Conservation (phyloP, 2,888 invertebrate genomes). For the Carterocephalus palaemon region DNA sequence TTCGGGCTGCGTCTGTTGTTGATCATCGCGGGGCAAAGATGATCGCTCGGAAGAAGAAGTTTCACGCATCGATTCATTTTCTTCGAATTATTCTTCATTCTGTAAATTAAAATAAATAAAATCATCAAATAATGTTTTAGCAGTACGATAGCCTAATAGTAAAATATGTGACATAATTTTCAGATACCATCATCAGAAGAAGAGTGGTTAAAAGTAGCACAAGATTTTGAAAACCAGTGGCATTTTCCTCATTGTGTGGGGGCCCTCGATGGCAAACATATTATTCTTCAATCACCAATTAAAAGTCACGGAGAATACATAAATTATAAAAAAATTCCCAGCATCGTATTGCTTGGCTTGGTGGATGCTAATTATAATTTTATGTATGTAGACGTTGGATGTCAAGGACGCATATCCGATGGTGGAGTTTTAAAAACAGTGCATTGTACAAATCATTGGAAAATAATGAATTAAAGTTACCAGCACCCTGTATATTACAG, state of each 20-base stretch:
- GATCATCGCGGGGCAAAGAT: too few relatives aligned
- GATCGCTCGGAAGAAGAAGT: too few relatives aligned
- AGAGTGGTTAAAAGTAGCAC: slow-evolving; percentile 31
- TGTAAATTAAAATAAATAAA: too few relatives aligned
- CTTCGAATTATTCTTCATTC: too few relatives aligned
- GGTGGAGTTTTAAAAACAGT: slow-evolving; percentile 35
- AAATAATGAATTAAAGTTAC: slow-evolving; percentile 29
- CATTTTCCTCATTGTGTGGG: slow-evolving; percentile 28
- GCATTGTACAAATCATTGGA: slow-evolving; percentile 30
- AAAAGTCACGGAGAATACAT: slow-evolving; percentile 25
- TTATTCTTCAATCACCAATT: slow-evolving; percentile 29
- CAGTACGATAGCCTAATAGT: neutral
- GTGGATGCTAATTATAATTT: slow-evolving; percentile 32
- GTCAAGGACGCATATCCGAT: slow-evolving; percentile 31
- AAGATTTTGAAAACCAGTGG: slow-evolving; percentile 33
- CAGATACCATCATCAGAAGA: slow-evolving; percentile 28
- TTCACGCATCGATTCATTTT: too few relatives aligned
- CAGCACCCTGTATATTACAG: slow-evolving; percentile 30
- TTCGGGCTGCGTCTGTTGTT: too few relatives aligned
- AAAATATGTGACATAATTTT: neutral
- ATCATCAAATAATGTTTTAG: neutral
- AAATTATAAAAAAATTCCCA: slow-evolving; percentile 29
- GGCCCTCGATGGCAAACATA: slow-evolving; percentile 32
- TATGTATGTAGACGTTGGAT: slow-evolving; percentile 30
- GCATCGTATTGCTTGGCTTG: slow-evolving; percentile 31